Evolutionary conservation across 1,140 invertebrate species (phyloP).

Genomic region (Globodera rostochiensis): DNA sequence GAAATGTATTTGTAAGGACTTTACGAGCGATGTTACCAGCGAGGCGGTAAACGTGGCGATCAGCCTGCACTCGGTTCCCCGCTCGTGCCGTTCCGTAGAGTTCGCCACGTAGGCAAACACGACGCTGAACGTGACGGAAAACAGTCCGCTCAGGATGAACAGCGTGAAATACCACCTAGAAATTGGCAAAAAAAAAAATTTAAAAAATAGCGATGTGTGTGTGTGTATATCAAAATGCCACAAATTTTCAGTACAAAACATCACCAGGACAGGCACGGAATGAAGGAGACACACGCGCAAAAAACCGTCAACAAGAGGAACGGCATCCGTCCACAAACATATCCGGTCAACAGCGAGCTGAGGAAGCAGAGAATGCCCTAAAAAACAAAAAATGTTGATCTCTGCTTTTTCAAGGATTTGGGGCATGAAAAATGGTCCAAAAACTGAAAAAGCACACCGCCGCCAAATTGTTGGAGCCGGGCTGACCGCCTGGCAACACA

Average conservation of each 20-base stretch:
- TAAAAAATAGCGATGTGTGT: not conserved
- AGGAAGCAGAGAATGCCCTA: constrained; percentile 94
- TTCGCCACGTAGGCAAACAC: constrained; percentile 98
- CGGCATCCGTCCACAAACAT: constrained; percentile 96
- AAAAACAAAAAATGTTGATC: constrained; percentile 18
- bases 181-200: not conserved
- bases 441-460: constrained; percentile 66
- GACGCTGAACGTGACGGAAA: constrained; percentile 91
- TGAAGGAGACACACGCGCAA: constrained; percentile 92
- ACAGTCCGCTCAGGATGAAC: constrained; percentile 96
- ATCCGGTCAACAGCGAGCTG: constrained; percentile 92
- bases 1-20: too few species aligned
- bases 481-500: constrained; percentile 85
- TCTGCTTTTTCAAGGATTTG: not conserved
- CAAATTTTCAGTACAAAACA: constrained; percentile 31
- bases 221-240: not conserved
- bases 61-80: constrained; percentile 92
- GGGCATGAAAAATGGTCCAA: not conserved
- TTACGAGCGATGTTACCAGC: constrained; percentile 93
- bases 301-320: constrained; percentile 97
- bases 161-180: constrained; percentile 96
- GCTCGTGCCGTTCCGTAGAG: constrained; percentile 94
- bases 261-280: constrained; percentile 95
- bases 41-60: constrained; percentile 97
- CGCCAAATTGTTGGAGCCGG: constrained; percentile 39